These are phyloP conservation scores for Semotilus atromaculatus DNA, from an alignment of 2,797 vertebrate species.

Conservation along the genomic window DNA sequence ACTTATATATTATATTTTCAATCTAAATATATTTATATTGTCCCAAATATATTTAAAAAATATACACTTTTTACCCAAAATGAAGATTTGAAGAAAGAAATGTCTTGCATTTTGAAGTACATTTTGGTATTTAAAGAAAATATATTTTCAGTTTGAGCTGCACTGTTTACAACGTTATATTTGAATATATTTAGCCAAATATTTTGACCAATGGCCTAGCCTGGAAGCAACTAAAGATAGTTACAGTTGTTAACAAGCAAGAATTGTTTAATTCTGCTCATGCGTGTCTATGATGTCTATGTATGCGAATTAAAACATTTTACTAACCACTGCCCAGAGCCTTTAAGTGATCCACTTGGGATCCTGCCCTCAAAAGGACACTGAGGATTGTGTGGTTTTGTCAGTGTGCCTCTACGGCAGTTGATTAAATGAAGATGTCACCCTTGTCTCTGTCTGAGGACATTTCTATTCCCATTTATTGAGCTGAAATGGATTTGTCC, in stretches of 20 bases:
- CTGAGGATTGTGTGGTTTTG: constrained; percentile 12
- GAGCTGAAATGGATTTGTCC: constrained; percentile 68
- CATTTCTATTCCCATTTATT: constrained; percentile 63
- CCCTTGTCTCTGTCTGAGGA: constrained; percentile 69
- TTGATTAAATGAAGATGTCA: constrained; percentile 62
- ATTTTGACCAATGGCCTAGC: neutral
- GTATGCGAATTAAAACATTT: neutral
- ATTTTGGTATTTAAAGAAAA: neutral
- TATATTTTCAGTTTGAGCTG: neutral
- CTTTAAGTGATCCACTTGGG: neutral
- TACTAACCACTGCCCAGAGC: neutral
- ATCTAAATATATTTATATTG: too few species aligned
- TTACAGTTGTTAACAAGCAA: neutral
- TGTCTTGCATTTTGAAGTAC: neutral
- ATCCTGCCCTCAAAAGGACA: neutral
- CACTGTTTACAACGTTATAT: neutral
- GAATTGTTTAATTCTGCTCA: neutral
- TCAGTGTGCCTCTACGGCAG: neutral
- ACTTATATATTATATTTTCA: neutral
- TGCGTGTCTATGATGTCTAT: neutral
- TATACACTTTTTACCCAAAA: too few species aligned
- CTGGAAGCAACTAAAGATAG: neutral
- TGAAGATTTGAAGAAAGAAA: neutral
- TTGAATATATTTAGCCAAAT: neutral
- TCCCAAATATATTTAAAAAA: too few species aligned